Conservation (phyloP, 2,113 vertebrate genomes). For the Spheniscus mendiculus region DNA sequence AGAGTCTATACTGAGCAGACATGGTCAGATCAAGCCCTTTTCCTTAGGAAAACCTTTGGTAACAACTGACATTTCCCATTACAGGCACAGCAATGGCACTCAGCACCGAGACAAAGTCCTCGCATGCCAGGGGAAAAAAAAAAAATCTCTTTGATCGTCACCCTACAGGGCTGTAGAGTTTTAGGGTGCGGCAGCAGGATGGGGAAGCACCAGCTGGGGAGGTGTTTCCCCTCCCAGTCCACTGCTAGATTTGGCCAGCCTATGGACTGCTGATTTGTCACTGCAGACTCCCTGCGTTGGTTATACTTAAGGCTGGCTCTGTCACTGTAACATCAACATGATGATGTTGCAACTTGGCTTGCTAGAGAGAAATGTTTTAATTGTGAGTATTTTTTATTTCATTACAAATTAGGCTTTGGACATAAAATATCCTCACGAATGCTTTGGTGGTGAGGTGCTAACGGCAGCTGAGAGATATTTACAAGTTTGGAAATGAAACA, state of each 20-base stretch:
- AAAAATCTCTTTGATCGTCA: not conserved
- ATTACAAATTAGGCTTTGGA: slow-evolving; percentile 63
- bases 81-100: not conserved
- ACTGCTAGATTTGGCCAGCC: not conserved
- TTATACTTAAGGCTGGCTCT: not conserved
- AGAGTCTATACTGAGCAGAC: not conserved
- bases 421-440: slow-evolving; percentile 56
- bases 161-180: not conserved
- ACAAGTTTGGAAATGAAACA: slow-evolving; percentile 46
- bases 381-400: slow-evolving; percentile 31
- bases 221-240: not conserved
- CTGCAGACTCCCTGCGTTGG: not conserved
- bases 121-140: not conserved
- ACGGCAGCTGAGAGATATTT: not conserved
- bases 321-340: slow-evolving; percentile 10
- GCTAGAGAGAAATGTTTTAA: slow-evolving; percentile 54
- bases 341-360: slow-evolving; percentile 45
- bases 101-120: not conserved
- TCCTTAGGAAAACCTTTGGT: slow-evolving; percentile 43
- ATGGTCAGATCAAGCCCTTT: slow-evolving; percentile 1
- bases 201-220: not conserved
- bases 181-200: not conserved
- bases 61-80: not conserved
- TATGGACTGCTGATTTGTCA: not conserved
- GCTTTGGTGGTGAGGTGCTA: slow-evolving; percentile 47